phyloP scores from a whole-genome alignment of 2,797 vertebrate genomes.

The Microctenopoma steveboyesi region DNA sequence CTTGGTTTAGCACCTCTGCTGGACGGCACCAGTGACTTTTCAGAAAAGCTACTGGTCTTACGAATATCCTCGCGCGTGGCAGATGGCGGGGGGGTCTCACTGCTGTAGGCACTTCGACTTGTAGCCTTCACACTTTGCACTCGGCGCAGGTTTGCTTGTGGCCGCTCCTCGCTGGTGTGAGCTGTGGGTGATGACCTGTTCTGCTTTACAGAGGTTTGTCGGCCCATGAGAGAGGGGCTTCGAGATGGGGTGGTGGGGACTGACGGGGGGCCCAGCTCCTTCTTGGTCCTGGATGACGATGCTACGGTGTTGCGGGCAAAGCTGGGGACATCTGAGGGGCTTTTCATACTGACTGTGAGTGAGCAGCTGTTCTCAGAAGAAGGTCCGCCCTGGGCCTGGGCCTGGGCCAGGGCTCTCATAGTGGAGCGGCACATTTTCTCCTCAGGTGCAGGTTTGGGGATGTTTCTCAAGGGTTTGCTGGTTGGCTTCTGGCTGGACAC shows the following conservation, averaged over 20 bases:
- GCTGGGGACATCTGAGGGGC: slow-evolving; percentile 79
- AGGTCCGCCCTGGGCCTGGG: slow-evolving; percentile 37
- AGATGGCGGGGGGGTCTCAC: slow-evolving; percentile 72
- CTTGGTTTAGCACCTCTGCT: slow-evolving; percentile 85
- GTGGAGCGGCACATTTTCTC: slow-evolving; percentile 90
- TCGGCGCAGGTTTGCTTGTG: slow-evolving; percentile 77
- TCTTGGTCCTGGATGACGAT: slow-evolving; percentile 89
- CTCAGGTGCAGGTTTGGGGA: slow-evolving; percentile 86
- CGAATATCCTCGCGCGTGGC: slow-evolving; percentile 47
- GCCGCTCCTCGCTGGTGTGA: slow-evolving; percentile 71
- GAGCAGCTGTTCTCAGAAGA: slow-evolving; percentile 75
- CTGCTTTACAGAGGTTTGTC: slow-evolving; percentile 83
- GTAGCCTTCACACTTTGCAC: slow-evolving; percentile 85
- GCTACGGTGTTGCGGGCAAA: slow-evolving; percentile 95
- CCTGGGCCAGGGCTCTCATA: slow-evolving; percentile 82
- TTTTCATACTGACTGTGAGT: slow-evolving; percentile 68
- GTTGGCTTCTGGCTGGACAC: slow-evolving; percentile 87
- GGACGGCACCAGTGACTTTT: slow-evolving; percentile 76
- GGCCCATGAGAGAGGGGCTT: slow-evolving; percentile 79
- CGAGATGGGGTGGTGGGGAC: slow-evolving; percentile 76
- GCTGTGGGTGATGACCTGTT: slow-evolving; percentile 40
- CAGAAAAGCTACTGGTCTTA: slow-evolving; percentile 82
- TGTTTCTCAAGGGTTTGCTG: slow-evolving; percentile 89
- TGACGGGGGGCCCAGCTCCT: slow-evolving; percentile 75
- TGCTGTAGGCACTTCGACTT: slow-evolving; percentile 75